Percentiles rank a stretch among this genome's conserved stretches.
Evolutionary conservation across 2,888 invertebrate genomes (phyloP).

Genomic region (Synergus laeviventris): DNA sequence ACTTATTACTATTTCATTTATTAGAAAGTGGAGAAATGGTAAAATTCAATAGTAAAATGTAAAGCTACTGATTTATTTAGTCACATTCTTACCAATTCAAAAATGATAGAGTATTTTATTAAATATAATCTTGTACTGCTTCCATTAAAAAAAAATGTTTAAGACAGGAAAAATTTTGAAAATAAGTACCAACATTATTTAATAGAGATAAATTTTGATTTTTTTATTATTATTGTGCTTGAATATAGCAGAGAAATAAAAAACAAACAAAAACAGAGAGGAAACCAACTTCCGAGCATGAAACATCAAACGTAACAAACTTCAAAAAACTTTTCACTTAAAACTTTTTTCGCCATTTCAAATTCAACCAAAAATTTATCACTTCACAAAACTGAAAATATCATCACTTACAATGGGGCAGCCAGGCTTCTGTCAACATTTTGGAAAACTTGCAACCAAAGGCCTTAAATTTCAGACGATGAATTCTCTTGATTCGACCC

Average conservation of each 20-base stretch:
- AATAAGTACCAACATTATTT: too few species aligned
- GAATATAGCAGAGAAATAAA: conserved; percentile 6
- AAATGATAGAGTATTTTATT: too few species aligned
- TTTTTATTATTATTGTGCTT: not conserved
- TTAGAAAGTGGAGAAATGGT: too few species aligned
- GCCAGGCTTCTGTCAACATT: conserved; percentile 39
- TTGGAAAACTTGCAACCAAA: conserved; percentile 26
- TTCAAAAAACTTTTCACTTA: not conserved
- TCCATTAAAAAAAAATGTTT: too few species aligned
- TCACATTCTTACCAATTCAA: too few species aligned
- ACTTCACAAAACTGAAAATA: not conserved
- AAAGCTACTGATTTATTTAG: too few species aligned
- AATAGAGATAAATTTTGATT: too few species aligned
- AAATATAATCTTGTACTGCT: too few species aligned
- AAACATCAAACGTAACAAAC: conserved; percentile 12
- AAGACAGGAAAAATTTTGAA: too few species aligned
- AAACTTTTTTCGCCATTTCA: conserved; percentile 21
- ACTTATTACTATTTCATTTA: too few species aligned
- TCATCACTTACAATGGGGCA: conserved; percentile 51
- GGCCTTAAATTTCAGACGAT: not conserved
- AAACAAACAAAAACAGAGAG: conserved; percentile 14
- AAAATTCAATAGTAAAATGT: too few species aligned
- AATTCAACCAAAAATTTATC: conserved; percentile 22
- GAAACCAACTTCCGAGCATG: not conserved
- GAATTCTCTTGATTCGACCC: not conserved